Base-by-base conservation (phyloP, 2,888 invertebrate species). In the Deilephila elpenor region DNA sequence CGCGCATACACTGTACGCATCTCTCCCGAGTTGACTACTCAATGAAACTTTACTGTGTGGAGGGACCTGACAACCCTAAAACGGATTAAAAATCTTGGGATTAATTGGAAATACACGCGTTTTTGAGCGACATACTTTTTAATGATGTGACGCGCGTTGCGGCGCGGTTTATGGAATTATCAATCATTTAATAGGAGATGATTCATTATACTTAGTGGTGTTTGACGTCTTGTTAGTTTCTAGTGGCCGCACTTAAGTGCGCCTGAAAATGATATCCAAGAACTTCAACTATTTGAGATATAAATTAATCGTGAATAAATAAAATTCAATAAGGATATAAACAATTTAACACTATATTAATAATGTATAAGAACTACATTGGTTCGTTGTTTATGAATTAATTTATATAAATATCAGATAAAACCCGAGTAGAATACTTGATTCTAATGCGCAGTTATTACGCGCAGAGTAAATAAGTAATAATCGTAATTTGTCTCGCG, bases 271-370 rank as follows among this genome's bases (percentile, higher is more conserved):
- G 14, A n/a, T 61, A 61, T 29, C 32, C 14, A 32, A 61, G 61
- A 37, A 62, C 19, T n/a, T n/a, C 17, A 56, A 56, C n/a, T n/a
- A 37, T 62, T 34, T 62, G n/a, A 62, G 37, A 62, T n/a, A 62
- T n/a, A 62, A n/a, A 62, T 62, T 37, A 62, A 34, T 34, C 17
- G 17, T 62, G 29, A 34, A 29, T 32, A 32, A 11, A 61, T 76
- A 78, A 17, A 61, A 19, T 32, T 67, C 51, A 67, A 51, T 67
- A 67, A 51, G 67, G 67, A 67, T 67, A 67, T 67, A 51, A 67
- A 67, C 67, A 20, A 51, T 51, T 20, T 51, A 44, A 51, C 44
- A 25, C 25, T 5, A 19, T 19, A 62, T 62, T 62, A 67, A 67
- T 51, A 20, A 67, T 67, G 44, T 67, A 67, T 51, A 6, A 64